Base-by-base conservation (phyloP, 2,888 invertebrate species). In the Ophonus ardosiacus region DNA sequence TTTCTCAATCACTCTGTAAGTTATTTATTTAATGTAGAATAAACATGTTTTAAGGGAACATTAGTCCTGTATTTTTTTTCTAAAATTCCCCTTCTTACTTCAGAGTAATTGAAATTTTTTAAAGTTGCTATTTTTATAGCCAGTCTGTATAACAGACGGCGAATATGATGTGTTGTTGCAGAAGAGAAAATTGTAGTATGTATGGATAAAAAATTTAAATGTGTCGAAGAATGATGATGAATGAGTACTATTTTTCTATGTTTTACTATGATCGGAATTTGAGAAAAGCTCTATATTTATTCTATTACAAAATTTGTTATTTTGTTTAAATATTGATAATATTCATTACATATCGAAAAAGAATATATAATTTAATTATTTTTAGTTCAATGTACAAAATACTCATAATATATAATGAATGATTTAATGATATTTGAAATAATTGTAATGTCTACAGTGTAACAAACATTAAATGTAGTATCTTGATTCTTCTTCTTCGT, bases 391-490 rank as follows among this genome's bases (percentile, higher is more conserved):
- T 31, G 18, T 74, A 68, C 63, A 68, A 68, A 68, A 65, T 63
- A 74, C 71, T 74, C 38, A 38, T 68, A 18, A 74, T 74, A 43
- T 68, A 38, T 68, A 74, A 43, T 68, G 40, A 74, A 43, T 74
- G 43, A 74, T 74, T 74, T 68, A 74, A 40, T 43, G 71, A 74
- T 74, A 43, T 74, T 74, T 74, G 71, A 74, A 74, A 74, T 74
- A 74, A 74, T 74, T 74, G 71, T 74, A 68, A 31, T 68, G 68
- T 68, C 63, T 74, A 74, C 71, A 74, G 71, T 74, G 10, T 74
- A 21, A 43, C 17, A 40, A n/a, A 63, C 24, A 63, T 63, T 68
- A n/a, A 38, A 31, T 68, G 31, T 68, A 68, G 38, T 68, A 38
- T 63, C 63, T 63, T 68, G 38, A 68, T 68, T 68, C 63, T 63